phyloP scores from a whole-genome alignment of 2,113 vertebrate species.

The Sinocyclocheilus grahami region DNA sequence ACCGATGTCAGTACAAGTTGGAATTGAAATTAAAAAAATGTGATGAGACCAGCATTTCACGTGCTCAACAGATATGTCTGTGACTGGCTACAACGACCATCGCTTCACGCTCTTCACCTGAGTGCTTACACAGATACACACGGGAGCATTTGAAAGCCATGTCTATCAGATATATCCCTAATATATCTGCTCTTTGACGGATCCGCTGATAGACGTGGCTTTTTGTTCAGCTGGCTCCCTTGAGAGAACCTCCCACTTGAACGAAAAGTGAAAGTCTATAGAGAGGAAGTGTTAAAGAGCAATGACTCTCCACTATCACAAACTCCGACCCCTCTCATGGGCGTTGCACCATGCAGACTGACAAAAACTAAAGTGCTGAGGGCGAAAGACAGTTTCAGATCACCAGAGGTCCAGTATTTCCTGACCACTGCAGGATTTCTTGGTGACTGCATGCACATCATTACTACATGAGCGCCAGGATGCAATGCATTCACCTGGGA shows the following conservation, averaged over 20 bases:
- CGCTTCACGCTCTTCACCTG: too few relatives aligned
- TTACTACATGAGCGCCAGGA: background rate
- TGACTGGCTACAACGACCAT: too few relatives aligned
- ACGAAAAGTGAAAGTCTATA: slow-evolving; percentile 4
- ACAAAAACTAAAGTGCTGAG: slow-evolving; percentile 24
- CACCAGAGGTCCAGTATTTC: slow-evolving; percentile 1
- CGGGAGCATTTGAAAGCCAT: too few relatives aligned
- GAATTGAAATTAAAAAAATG: too few relatives aligned
- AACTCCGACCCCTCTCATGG: slow-evolving; percentile 21
- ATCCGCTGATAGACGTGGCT: too few relatives aligned
- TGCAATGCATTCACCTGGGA: background rate
- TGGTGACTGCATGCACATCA: background rate
- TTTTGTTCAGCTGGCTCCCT: background rate
- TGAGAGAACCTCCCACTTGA: slow-evolving; percentile 3
- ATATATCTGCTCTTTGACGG: too few relatives aligned
- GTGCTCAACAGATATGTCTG: too few relatives aligned
- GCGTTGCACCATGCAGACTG: slow-evolving; percentile 16
- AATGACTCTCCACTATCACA: slow-evolving; percentile 16
- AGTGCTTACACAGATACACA: too few relatives aligned
- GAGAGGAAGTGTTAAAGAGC: slow-evolving; percentile 4
- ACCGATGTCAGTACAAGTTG: too few relatives aligned
- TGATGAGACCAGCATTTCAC: too few relatives aligned
- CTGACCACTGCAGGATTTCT: slow-evolving; percentile 26
- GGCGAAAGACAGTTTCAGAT: background rate
- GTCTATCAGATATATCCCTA: too few relatives aligned